These are phyloP conservation scores for Coilia nasus DNA, from an alignment of 2,797 vertebrate species.

Conservation along the genomic window DNA sequence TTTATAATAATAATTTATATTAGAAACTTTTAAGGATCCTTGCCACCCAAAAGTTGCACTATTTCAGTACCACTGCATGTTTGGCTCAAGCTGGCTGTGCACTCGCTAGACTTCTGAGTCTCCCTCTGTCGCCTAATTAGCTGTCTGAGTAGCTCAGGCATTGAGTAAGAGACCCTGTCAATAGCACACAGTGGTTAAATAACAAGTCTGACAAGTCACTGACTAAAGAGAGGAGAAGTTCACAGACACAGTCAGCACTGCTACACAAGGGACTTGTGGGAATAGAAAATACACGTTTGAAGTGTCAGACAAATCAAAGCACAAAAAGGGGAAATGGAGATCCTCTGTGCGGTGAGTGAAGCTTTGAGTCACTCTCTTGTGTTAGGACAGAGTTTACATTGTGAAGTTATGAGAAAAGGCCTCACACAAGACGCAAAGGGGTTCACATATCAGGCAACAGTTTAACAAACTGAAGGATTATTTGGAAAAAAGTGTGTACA, in stretches of 20 bases:
- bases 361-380: neutral
- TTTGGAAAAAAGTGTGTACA: neutral
- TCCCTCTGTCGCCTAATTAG: neutral
- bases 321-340: neutral
- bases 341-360: neutral
- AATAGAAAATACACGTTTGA: neutral
- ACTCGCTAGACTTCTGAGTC: neutral
- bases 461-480: neutral
- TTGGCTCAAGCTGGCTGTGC: neutral
- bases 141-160: neutral
- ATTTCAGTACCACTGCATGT: neutral
- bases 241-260: neutral
- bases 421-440: neutral
- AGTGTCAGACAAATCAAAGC: neutral
- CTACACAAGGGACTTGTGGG: neutral
- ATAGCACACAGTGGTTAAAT: neutral
- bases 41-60: neutral
- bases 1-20: neutral
- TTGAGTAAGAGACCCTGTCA: constrained; percentile 1
- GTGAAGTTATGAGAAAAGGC: neutral
- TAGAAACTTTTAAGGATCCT: neutral
- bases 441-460: too few relatives aligned
- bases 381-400: constrained; percentile 4
- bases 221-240: neutral
- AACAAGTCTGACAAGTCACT: neutral